phyloP scores from a whole-genome alignment of 2,797 vertebrate species.

The Pangasius djambal region DNA sequence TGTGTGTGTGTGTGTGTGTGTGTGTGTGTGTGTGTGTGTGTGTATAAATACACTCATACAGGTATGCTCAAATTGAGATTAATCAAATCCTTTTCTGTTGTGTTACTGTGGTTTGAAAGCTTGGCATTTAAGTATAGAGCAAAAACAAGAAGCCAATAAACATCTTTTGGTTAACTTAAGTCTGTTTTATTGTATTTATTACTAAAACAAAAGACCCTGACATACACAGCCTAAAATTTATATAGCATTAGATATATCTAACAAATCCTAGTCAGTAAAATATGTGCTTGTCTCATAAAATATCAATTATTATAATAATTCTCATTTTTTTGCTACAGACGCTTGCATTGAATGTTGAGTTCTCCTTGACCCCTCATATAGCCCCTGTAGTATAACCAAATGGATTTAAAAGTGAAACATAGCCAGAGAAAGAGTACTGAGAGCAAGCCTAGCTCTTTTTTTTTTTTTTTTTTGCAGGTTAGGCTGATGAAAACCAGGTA shows the following conservation, averaged over 20 bases:
- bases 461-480: slow-evolving; percentile 43
- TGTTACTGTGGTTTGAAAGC: background rate
- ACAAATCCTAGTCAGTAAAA: slow-evolving; percentile 73
- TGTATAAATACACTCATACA: too few species aligned
- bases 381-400: slow-evolving; percentile 41
- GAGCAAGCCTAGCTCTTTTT: slow-evolving; percentile 52
- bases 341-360: slow-evolving; percentile 61
- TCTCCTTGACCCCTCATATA: slow-evolving; percentile 30
- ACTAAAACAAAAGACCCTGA: slow-evolving; percentile 67
- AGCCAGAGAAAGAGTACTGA: slow-evolving; percentile 51
- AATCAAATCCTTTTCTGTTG: background rate
- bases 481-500: slow-evolving; percentile 35
- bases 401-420: slow-evolving; percentile 33
- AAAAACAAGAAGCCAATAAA: slow-evolving; percentile 22
- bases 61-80: background rate
- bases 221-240: slow-evolving; percentile 65
- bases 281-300: slow-evolving; percentile 78
- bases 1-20: background rate
- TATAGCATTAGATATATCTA: slow-evolving; percentile 68
- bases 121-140: background rate
- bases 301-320: slow-evolving; percentile 67
- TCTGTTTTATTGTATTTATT: slow-evolving; percentile 60
- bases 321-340: slow-evolving; percentile 70
- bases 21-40: background rate
- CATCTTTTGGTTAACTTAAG: slow-evolving; percentile 44